Conservation (phyloP, 2,113 vertebrate genomes). For the Scortum barcoo region DNA sequence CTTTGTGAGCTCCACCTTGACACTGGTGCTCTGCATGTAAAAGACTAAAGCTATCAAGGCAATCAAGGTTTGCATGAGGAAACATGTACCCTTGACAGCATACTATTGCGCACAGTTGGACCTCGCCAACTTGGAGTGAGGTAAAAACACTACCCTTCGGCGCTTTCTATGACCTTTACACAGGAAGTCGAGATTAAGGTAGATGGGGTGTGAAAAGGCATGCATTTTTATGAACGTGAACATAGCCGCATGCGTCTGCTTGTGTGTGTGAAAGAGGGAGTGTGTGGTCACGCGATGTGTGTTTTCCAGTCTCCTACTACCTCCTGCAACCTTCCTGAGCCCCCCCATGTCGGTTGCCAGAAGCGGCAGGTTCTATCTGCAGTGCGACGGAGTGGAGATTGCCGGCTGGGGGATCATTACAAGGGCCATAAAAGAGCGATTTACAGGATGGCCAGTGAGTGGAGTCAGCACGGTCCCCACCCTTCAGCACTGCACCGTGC, state of each 20-base stretch:
- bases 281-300: conserved; percentile 46
- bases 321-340: conserved; percentile 53
- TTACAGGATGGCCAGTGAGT: conserved; percentile 80
- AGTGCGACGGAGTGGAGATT: conserved; percentile 83
- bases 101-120: conserved; percentile 37
- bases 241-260: conserved; percentile 27
- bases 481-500: conserved; percentile 60
- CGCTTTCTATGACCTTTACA: conserved; percentile 72
- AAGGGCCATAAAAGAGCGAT: conserved; percentile 85
- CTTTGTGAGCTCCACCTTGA: neutral
- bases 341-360: conserved; percentile 56
- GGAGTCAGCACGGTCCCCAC: conserved; percentile 78
- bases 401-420: conserved; percentile 83
- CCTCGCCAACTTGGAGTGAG: conserved; percentile 18
- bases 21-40: conserved; percentile 14
- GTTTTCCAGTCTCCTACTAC: conserved; percentile 58
- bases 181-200: conserved; percentile 71
- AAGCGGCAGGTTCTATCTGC: conserved; percentile 81
- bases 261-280: neutral
- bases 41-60: conserved; percentile 34
- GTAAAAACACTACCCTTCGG: conserved; percentile 63
- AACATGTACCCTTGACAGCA: conserved; percentile 27
- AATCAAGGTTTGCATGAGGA: conserved; percentile 28
- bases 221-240: conserved; percentile 70
- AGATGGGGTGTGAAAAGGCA: conserved; percentile 76